Evolutionary conservation across 2,113 vertebrate species (phyloP).

Genomic region (Scartelaos histophorus): DNA sequence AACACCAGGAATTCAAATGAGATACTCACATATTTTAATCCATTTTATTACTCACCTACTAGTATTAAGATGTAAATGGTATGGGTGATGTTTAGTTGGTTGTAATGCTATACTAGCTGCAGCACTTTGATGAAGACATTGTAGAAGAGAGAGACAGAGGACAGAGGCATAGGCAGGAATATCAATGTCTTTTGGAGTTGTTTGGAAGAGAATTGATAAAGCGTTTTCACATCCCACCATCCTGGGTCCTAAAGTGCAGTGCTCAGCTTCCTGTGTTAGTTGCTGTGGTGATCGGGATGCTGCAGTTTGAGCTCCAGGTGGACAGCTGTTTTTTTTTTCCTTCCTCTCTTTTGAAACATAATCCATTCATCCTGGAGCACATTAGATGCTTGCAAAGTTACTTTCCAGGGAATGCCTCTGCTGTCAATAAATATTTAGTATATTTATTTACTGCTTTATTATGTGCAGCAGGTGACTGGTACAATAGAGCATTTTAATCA

Average conservation of each 20-base stretch:
- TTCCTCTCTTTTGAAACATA: slow-evolving; percentile 18
- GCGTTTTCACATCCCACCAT: slow-evolving; percentile 49
- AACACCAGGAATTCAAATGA: slow-evolving; percentile 31
- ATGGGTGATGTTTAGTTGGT: slow-evolving; percentile 18
- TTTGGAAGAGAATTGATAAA: slow-evolving; percentile 66
- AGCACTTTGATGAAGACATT: slow-evolving; percentile 28
- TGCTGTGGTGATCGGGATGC: slow-evolving; percentile 40
- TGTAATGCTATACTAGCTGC: slow-evolving; percentile 27
- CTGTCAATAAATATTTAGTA: slow-evolving; percentile 30
- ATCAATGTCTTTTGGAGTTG: slow-evolving; percentile 70
- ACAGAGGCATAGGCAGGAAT: slow-evolving; percentile 34
- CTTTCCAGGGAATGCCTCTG: slow-evolving; percentile 26
- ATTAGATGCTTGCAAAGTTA: slow-evolving; percentile 19
- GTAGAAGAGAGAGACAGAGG: slow-evolving; percentile 15
- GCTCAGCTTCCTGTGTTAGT: slow-evolving; percentile 46
- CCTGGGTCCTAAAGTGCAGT: slow-evolving; percentile 61
- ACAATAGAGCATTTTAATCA: background rate
- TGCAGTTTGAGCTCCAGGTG: slow-evolving; percentile 34
- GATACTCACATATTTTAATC: slow-evolving; percentile 22
- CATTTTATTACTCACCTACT: slow-evolving; percentile 9
- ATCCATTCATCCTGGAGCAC: slow-evolving; percentile 29
- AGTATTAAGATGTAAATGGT: slow-evolving; percentile 20
- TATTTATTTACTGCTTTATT: too few species aligned
- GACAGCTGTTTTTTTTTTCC: slow-evolving; percentile 20
- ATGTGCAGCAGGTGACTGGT: background rate